Conservation (phyloP, 2,113 vertebrate species). For the Brachionichthys hirsutus region DNA sequence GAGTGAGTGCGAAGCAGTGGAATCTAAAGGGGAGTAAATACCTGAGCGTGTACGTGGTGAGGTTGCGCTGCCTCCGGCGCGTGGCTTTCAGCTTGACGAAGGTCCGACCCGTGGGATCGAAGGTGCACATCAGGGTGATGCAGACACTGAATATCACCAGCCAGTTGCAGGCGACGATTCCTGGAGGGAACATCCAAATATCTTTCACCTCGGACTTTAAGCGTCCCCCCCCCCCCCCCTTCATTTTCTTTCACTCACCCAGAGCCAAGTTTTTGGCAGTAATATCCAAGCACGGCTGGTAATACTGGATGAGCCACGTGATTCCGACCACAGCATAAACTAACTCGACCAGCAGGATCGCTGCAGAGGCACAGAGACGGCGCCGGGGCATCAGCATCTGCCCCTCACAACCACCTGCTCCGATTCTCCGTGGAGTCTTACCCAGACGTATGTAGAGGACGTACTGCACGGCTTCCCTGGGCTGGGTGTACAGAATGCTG, state of each 20-base stretch:
- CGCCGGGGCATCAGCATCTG: background rate
- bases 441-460: conserved; percentile 97
- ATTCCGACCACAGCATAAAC: conserved; percentile 97
- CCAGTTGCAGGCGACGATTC: conserved; percentile 98
- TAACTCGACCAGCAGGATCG: conserved; percentile 95
- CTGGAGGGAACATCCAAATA: conserved; percentile 67
- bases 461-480: conserved; percentile 97
- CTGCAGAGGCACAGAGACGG: conserved; percentile 63
- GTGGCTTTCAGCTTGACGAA: conserved; percentile 97
- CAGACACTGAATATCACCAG: conserved; percentile 97
- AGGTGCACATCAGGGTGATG: conserved; percentile 96
- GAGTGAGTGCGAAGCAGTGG: background rate
- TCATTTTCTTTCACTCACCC: conserved; percentile 75
- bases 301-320: conserved; percentile 95
- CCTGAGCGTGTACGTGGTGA: conserved; percentile 94
- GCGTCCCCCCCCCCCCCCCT: background rate
- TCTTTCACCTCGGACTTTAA: background rate
- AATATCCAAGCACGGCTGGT: conserved; percentile 93
- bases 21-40: conserved; percentile 39
- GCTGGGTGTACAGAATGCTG: conserved; percentile 98
- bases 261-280: conserved; percentile 96
- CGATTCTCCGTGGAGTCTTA: too few species aligned
- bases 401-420: too few species aligned
- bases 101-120: conserved; percentile 95
- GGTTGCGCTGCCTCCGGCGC: conserved; percentile 92